Evolutionary conservation across 2,113 vertebrate species (phyloP).

Genomic region (Brachionichthys hirsutus): DNA sequence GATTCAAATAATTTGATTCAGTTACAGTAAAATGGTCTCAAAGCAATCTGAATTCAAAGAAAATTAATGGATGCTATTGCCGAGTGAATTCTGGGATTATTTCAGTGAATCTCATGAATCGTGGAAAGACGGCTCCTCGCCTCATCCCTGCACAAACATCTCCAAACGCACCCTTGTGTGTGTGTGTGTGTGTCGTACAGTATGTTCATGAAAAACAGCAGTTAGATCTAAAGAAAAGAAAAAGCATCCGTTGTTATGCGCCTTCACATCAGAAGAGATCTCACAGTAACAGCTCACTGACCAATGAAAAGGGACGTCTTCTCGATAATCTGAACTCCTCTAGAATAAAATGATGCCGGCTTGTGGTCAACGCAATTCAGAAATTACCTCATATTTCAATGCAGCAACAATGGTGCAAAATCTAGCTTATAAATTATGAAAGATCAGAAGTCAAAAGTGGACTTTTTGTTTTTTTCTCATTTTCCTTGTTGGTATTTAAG

Average conservation of each 20-base stretch:
- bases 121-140: not conserved
- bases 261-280: slow-evolving; percentile 32
- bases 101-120: slow-evolving; percentile 4
- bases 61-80: not conserved
- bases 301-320: slow-evolving; percentile 4
- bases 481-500: slow-evolving; percentile 33
- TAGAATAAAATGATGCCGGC: slow-evolving; percentile 7
- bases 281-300: slow-evolving; percentile 35
- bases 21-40: slow-evolving; percentile 23
- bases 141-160: no score
- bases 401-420: slow-evolving; percentile 47
- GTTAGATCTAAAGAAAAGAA: no score
- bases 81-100: slow-evolving; percentile 1
- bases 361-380: slow-evolving; percentile 3
- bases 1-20: slow-evolving; percentile 4
- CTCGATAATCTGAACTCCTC: slow-evolving; percentile 16
- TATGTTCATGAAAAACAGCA: no score
- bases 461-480: slow-evolving; percentile 27
- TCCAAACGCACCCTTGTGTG: no score
- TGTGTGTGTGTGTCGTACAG: no score
- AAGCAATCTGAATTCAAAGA: slow-evolving; percentile 11
- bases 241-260: not conserved
- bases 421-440: slow-evolving; percentile 53
- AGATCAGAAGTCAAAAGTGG: slow-evolving; percentile 30
- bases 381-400: slow-evolving; percentile 39